Percentiles rank a stretch among this genome's conserved stretches.
These are phyloP conservation scores for Diadromus collaris DNA, from an alignment of 2,888 invertebrate genomes.

Conservation along the genomic window DNA sequence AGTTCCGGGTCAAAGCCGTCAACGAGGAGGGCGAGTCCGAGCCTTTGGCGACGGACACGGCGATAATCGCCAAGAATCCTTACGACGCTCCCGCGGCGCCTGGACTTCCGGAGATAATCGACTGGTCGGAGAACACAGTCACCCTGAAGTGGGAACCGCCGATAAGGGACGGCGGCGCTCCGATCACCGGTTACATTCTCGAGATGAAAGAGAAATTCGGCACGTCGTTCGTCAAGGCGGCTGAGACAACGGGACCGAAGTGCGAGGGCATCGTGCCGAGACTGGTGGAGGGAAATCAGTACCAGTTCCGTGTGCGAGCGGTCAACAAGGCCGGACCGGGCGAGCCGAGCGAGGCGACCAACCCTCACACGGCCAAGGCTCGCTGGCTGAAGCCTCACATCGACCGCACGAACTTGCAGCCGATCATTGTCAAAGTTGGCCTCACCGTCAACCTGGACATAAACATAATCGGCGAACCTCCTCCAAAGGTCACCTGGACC, in stretches of 20 bases:
- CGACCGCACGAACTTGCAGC: conserved; percentile 93
- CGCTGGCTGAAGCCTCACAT: conserved; percentile 96
- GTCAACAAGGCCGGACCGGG: conserved; percentile 97
- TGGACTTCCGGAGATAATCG: conserved; percentile 94
- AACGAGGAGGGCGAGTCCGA: conserved; percentile 99
- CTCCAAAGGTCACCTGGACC: conserved; percentile 95
- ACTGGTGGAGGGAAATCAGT: conserved; percentile 96
- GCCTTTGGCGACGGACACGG: conserved; percentile 93
- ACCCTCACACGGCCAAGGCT: conserved; percentile 94
- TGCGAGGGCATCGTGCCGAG: conserved; percentile 94
- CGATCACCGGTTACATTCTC: conserved; percentile 95
- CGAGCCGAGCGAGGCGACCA: conserved; percentile 95
- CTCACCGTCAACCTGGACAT: conserved; percentile 93
- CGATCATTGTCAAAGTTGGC: conserved; percentile 93
- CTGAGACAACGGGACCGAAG: conserved; percentile 90
- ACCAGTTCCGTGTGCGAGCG: conserved; percentile 97
- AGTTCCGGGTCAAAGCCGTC: conserved; percentile 98
- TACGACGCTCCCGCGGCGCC: conserved; percentile 94
- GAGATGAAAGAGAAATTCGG: conserved; percentile 96
- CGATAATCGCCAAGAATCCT: conserved; percentile 98
- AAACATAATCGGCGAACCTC: conserved; percentile 95
- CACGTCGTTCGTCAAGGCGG: conserved; percentile 91
- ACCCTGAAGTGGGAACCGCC: conserved; percentile 96
- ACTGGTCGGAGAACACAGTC: conserved; percentile 95
- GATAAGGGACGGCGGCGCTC: conserved; percentile 94